phyloP scores from a whole-genome alignment of 2,888 invertebrate genomes.

The Punctoribates punctum region DNA sequence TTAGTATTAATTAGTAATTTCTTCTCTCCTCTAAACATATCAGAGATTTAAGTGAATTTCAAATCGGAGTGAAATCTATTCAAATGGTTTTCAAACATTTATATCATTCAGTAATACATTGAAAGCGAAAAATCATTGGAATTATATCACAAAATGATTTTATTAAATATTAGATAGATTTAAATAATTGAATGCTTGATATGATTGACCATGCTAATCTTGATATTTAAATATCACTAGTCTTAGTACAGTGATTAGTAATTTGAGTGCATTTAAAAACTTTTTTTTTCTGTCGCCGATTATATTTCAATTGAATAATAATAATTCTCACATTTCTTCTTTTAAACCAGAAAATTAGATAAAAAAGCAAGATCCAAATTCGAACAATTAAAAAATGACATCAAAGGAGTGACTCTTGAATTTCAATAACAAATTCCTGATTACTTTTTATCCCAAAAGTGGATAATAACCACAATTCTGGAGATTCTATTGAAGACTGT shows the following conservation, averaged over 20 bases:
- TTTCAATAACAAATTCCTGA: too few relatives aligned
- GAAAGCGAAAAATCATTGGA: not conserved
- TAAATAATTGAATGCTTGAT: not conserved
- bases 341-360: too few relatives aligned
- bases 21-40: not conserved
- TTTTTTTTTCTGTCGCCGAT: too few relatives aligned
- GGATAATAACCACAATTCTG: not conserved
- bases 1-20: not conserved
- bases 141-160: conserved; percentile 10
- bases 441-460: too few relatives aligned
- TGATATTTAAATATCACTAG: too few relatives aligned
- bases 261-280: too few relatives aligned
- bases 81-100: not conserved
- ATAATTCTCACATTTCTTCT: too few relatives aligned
- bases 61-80: not conserved
- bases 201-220: not conserved
- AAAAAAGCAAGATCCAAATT: too few relatives aligned
- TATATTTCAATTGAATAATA: too few relatives aligned
- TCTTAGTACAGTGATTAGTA: too few relatives aligned
- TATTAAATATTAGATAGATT: not conserved
- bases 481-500: not conserved
- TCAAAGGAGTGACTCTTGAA: too few relatives aligned
- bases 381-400: too few relatives aligned
- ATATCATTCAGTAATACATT: not conserved
- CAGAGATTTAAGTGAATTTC: not conserved